Evolutionary conservation across 2,888 invertebrate species (phyloP), one percentile per base, ranked within the genome.

Genomic region (Pollenia griseotomentosa): DNA sequence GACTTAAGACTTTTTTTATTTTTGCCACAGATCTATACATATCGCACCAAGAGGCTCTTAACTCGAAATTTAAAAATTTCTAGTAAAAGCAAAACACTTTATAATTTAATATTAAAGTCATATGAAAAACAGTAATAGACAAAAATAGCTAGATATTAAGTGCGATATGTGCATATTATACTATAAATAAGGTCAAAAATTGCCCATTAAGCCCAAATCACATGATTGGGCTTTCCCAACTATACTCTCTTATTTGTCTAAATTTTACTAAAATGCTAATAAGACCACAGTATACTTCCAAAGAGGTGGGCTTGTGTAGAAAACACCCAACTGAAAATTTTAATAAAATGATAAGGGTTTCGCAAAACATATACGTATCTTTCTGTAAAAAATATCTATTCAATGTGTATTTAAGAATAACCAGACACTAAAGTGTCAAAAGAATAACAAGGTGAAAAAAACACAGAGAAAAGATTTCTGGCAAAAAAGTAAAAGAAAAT

Each of bases 361-460:
- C 44, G 23, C 14, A 16, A 40, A 14, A 19, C 33, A 75, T 40
- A 16, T 19, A 63, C 4, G 23, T 19, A 51, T 51, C 14, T 51
- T 51, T 12, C 11, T n/a, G 5, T 51, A 73, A n/a, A 61, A 48
- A 53, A 53, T 48, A 70, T 44, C 19, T 23, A 66, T n/a, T 44
- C 48, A 19, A 59, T 53, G 42, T 71, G 55, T 81, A 19, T 81
- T 81, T 65, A 65, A 65, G 6, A 70, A 61, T 14, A 63, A 48
- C 75, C 70, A 83, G 77, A 75, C 77, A 70, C 63, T 63, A 71
- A 63, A 70, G 77, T 77, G 77, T 77, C 70, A 70, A 83, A 63
- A 63, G 46, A 71, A 83, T 61, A 77, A 71, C 1, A 71, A 55
- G 63, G 19, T 51, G 61, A 7, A 14, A 82, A 33, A 66, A 74